phyloP scores from a whole-genome alignment of 2,888 invertebrate species.

The Hypomecis punctinalis region DNA sequence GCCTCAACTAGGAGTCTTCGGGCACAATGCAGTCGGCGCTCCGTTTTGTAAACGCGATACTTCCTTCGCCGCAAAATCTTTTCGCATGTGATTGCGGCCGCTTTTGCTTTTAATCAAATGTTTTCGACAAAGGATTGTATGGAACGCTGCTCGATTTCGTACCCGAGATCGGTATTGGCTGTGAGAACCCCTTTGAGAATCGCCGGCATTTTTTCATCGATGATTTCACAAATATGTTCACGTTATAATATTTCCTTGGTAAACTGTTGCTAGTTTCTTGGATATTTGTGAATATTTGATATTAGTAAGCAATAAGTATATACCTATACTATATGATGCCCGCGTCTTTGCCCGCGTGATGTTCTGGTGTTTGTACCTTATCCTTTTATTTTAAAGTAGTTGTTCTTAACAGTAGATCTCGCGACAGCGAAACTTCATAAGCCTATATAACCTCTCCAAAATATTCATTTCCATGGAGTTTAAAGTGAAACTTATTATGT shows the following conservation, averaged over 20 bases:
- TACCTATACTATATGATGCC: neutral
- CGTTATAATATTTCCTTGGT: constrained; percentile 29
- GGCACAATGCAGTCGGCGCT: constrained; percentile 78
- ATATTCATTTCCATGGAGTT: too few relatives aligned
- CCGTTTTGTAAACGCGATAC: constrained; percentile 84
- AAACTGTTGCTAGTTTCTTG: neutral
- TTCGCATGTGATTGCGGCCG: constrained; percentile 80
- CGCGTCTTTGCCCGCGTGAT: too few relatives aligned
- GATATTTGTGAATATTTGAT: neutral
- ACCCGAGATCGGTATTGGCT: constrained; percentile 79
- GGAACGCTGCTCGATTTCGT: constrained; percentile 77
- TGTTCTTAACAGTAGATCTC: too few relatives aligned
- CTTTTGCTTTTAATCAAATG: constrained; percentile 82
- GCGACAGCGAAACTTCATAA: too few relatives aligned
- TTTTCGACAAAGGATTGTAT: constrained; percentile 83
- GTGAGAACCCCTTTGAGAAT: constrained; percentile 69
- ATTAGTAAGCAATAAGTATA: neutral
- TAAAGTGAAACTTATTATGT: too few relatives aligned
- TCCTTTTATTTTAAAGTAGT: too few relatives aligned
- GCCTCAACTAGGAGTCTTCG: constrained; percentile 66
- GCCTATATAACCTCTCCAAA: too few relatives aligned
- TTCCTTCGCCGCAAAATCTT: constrained; percentile 77
- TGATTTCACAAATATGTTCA: constrained; percentile 53
- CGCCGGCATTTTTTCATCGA: constrained; percentile 70
- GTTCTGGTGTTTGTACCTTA: too few relatives aligned